Percentiles rank a stretch among this genome's conserved stretches.
These are phyloP conservation scores for Zonotrichia leucophrys DNA, from an alignment of 2,113 vertebrate genomes.

Conservation along the genomic window DNA sequence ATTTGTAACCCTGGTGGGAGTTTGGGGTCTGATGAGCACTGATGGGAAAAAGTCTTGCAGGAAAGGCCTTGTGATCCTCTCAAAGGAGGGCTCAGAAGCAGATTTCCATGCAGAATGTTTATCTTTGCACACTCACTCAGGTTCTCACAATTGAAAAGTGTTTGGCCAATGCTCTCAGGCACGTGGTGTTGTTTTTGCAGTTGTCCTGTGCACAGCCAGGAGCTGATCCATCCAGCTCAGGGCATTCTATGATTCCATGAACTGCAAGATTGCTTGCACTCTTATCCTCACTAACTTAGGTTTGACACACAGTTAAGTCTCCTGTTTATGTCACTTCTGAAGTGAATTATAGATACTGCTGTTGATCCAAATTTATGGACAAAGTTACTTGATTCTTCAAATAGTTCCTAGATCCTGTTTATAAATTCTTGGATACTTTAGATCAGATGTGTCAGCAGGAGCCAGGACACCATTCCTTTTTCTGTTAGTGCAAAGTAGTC, in stretches of 20 bases:
- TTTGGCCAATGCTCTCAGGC: neutral
- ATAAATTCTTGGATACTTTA: neutral
- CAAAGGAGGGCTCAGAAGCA: neutral
- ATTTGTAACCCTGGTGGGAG: neutral
- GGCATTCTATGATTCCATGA: neutral
- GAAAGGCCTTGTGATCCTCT: neutral
- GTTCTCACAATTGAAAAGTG: neutral
- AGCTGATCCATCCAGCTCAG: neutral
- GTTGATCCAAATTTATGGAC: neutral
- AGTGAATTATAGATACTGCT: neutral
- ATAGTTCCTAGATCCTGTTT: neutral
- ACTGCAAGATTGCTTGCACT: neutral
- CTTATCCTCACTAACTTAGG: neutral
- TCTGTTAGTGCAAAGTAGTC: neutral
- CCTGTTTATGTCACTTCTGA: neutral
- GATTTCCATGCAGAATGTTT: neutral
- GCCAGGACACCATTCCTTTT: neutral
- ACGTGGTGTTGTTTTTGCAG: neutral
- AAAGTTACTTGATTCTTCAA: neutral
- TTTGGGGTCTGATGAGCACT: neutral
- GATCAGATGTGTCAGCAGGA: neutral
- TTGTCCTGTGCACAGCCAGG: neutral
- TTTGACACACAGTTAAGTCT: neutral
- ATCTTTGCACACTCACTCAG: neutral
- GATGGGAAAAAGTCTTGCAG: neutral